Evolutionary conservation across 2,113 vertebrate species (phyloP).

Genomic region (Ictalurus furcatus): DNA sequence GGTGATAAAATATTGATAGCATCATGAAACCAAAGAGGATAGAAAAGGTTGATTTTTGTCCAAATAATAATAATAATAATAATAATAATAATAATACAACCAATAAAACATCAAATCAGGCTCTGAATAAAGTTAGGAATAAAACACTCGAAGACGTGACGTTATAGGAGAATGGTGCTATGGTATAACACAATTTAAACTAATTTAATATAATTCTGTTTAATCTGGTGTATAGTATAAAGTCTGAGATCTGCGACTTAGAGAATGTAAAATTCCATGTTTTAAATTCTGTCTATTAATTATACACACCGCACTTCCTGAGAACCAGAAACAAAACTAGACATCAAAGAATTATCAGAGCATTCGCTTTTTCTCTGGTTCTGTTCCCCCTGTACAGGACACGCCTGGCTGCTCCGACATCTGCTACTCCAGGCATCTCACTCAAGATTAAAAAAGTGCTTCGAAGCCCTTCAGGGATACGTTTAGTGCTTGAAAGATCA

Average conservation of each 20-base stretch:
- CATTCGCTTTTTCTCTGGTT: not conserved
- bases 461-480: not conserved
- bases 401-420: constrained; percentile 30
- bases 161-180: not conserved
- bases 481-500: not conserved
- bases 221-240: not conserved
- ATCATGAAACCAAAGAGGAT: not conserved
- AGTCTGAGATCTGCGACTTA: not conserved
- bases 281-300: not conserved
- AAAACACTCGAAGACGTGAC: not conserved
- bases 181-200: not conserved
- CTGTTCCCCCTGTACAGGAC: not conserved
- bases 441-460: constrained; percentile 22
- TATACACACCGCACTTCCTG: not conserved
- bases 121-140: not conserved
- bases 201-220: not conserved
- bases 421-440: constrained; percentile 12
- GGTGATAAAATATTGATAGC: not conserved
- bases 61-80: not conserved
- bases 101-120: not conserved
- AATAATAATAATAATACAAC: too few species aligned
- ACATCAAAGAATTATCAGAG: not conserved
- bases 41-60: not conserved
- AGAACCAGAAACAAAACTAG: not conserved
- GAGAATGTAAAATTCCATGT: not conserved